Evolutionary conservation across 2,888 invertebrate genomes (phyloP).

Genomic region (Eumerus sabulonum): DNA sequence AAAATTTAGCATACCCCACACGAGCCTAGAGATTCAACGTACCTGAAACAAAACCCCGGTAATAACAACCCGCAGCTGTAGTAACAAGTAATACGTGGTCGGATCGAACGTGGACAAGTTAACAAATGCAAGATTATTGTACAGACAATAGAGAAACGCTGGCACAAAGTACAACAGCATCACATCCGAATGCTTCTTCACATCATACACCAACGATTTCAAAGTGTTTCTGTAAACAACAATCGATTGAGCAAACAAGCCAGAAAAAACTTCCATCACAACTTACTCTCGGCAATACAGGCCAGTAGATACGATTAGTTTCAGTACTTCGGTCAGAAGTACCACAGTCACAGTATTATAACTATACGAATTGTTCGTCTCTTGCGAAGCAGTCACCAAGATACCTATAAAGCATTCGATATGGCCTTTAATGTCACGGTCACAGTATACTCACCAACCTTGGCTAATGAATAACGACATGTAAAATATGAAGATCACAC

Average conservation of each 20-base stretch:
- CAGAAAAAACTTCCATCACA: too few relatives aligned
- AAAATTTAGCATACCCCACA: not conserved
- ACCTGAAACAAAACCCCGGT: slow-evolving; percentile 96
- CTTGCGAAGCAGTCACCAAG: slow-evolving; percentile 93
- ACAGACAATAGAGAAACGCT: slow-evolving; percentile 93
- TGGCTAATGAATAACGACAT: slow-evolving; percentile 94
- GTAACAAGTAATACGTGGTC: slow-evolving; percentile 93
- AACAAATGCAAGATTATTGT: slow-evolving; percentile 95
- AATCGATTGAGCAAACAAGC: too few relatives aligned
- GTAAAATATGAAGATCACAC: slow-evolving; percentile 89
- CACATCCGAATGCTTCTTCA: slow-evolving; percentile 83
- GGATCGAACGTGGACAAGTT: slow-evolving; percentile 96
- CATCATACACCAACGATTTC: slow-evolving; percentile 75
- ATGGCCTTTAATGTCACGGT: too few relatives aligned
- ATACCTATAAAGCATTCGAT: slow-evolving; percentile 86
- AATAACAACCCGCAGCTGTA: slow-evolving; percentile 94
- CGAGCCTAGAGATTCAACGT: slow-evolving; percentile 71
- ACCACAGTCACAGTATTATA: slow-evolving; percentile 95
- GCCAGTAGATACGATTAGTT: slow-evolving; percentile 85
- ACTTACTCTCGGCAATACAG: slow-evolving; percentile 87
- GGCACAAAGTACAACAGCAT: slow-evolving; percentile 92
- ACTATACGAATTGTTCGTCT: slow-evolving; percentile 87
- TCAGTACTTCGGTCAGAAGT: slow-evolving; percentile 91
- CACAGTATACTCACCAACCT: slow-evolving; percentile 84
- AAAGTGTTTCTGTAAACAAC: slow-evolving; percentile 71